phyloP scores from a whole-genome alignment of 1,140 invertebrate species.

The Aleiodes sp. region DNA sequence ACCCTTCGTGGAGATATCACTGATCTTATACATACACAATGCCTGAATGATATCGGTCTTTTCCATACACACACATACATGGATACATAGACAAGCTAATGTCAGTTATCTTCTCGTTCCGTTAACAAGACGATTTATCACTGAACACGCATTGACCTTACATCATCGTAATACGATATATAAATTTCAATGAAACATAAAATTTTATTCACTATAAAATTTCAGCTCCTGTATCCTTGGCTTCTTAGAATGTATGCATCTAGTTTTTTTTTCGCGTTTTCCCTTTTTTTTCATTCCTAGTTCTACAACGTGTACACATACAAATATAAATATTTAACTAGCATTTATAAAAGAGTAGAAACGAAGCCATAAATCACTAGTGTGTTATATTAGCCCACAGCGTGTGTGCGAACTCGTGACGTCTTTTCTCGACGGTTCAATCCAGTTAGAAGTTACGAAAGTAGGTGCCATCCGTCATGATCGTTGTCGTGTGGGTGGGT shows the following conservation, averaged over 20 bases:
- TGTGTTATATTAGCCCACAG: conserved; percentile 1
- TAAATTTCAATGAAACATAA: background rate
- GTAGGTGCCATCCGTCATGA: conserved; percentile 23
- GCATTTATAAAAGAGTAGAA: background rate
- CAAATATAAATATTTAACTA: background rate
- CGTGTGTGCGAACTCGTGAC: conserved; percentile 19
- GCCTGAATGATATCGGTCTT: background rate
- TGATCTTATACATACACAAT: background rate
- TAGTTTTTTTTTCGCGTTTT: too few relatives aligned
- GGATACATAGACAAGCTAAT: too few relatives aligned
- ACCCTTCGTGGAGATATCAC: background rate
- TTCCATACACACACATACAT: too few relatives aligned
- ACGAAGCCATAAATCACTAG: conserved; percentile 25
- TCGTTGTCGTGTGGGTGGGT: background rate
- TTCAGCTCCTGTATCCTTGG: background rate
- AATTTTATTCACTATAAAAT: conserved; percentile 2
- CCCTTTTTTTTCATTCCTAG: background rate
- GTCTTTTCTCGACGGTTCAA: conserved; percentile 28
- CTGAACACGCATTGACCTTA: background rate
- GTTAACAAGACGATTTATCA: background rate
- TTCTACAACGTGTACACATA: background rate
- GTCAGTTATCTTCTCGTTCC: background rate
- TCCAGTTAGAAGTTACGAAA: conserved; percentile 33
- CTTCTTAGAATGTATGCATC: background rate
- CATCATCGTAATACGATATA: background rate